Evolutionary conservation across 1,140 invertebrate genomes (phyloP), one percentile per base, ranked within the genome.

Genomic region (Drosophila lacteicornis): DNA sequence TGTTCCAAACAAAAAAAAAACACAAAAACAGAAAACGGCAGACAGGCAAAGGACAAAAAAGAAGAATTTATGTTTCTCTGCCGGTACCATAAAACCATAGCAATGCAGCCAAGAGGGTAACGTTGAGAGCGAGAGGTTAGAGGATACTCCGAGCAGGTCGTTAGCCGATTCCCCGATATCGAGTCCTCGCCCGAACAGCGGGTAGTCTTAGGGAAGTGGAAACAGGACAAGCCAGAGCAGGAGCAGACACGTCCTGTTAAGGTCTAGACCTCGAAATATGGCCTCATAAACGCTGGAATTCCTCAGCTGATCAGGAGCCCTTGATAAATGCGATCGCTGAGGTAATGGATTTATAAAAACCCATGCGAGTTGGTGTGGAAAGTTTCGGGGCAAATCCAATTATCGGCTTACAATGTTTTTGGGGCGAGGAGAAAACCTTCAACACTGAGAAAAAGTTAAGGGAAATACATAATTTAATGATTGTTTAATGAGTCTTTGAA

Each of bases 1-100:
- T 43, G 27, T 67, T 58, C 38, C 50, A 46, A 59, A 53, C 27
- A 42, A 45, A 59, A 63, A 22, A 19, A 22, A 22, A 22, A 49
- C 17, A 45, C 49, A 53, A 46, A 49, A 42, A 51, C 46, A 42
- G 38, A 59, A 77, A 68, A 49, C 70, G 57, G 25, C 62, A 70
- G 47, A 58, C 80, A 82, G 75, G 75, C 75, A 60, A 66, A 67
- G 38, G 63, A 50, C 50, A 62, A 68, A 84, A 84, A 79, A 67
- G 51, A 50, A 49, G 66, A 78, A 77, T 43, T 47, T 50, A 58
- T 80, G 70, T 75, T 70, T 25, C 22, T 85, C 82, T 82, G 82
- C 79, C 55, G 83, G 80, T 68, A 75, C 82, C 71, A 69, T 88
- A 88, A 87, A 87, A 75, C 84, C 83, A 80, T 88, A 88, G 84